Conservation (phyloP, 2,797 vertebrate species). For the Crax fasciolata region DNA sequence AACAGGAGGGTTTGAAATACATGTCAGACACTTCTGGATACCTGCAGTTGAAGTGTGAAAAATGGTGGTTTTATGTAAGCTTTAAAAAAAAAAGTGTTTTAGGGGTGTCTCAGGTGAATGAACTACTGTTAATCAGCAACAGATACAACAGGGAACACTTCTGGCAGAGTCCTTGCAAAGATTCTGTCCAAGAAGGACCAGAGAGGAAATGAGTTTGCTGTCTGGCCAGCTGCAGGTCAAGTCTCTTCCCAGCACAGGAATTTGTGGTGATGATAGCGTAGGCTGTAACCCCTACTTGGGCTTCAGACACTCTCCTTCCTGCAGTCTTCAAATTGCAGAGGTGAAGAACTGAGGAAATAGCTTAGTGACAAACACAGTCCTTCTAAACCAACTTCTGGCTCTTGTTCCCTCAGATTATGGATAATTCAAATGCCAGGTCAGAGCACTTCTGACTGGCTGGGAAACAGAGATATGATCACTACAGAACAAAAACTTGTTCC, state of each 20-base stretch:
- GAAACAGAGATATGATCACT: not conserved
- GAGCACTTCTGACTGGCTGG: not conserved
- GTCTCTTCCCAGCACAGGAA: not conserved
- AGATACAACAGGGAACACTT: not conserved
- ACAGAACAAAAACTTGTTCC: not conserved
- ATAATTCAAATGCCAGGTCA: not conserved
- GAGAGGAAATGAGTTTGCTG: not conserved
- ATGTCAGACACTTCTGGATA: not conserved
- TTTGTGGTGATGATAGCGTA: not conserved
- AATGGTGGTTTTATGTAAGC: not conserved
- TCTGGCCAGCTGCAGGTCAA: not conserved
- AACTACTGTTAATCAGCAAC: not conserved
- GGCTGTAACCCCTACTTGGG: not conserved
- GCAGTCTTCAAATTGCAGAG: not conserved
- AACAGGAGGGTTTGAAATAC: not conserved
- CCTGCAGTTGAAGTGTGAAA: not conserved
- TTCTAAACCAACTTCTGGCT: not conserved
- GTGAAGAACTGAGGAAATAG: not conserved
- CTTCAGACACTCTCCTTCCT: not conserved
- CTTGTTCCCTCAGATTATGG: not conserved
- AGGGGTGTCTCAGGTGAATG: not conserved
- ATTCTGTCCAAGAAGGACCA: not conserved
- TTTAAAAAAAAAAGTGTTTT: not conserved
- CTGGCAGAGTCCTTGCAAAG: not conserved
- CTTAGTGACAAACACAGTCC: not conserved